Evolutionary conservation across 1,140 invertebrate genomes (phyloP).

Genomic region (Hetaerina americana): DNA sequence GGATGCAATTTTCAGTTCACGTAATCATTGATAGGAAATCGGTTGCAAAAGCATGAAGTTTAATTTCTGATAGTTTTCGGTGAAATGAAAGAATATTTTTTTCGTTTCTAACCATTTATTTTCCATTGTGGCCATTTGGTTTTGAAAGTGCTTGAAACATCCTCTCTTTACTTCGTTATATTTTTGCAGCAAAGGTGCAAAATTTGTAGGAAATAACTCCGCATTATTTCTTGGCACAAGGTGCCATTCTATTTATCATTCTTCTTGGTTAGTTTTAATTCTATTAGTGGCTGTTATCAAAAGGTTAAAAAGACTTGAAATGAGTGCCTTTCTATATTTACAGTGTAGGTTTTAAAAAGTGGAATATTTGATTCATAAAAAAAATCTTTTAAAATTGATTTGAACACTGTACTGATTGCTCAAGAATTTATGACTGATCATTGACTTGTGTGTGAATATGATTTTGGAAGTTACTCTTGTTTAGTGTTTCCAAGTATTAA

Average conservation of each 20-base stretch:
- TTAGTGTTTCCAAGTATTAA: not conserved
- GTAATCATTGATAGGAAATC: too few species aligned
- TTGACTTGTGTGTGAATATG: not conserved
- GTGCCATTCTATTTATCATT: not conserved
- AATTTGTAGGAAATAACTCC: too few species aligned
- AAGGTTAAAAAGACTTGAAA: not conserved
- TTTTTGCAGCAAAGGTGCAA: too few species aligned
- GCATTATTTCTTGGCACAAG: not conserved
- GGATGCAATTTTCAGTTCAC: too few species aligned
- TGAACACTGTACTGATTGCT: not conserved
- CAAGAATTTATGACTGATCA: not conserved
- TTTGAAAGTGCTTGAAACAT: too few species aligned
- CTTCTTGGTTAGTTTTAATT: not conserved
- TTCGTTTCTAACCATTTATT: too few species aligned
- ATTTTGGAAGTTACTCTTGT: not conserved
- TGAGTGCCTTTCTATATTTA: not conserved
- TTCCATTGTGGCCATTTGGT: too few species aligned
- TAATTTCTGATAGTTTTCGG: too few species aligned
- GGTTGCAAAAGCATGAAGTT: too few species aligned
- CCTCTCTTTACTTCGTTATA: too few species aligned
- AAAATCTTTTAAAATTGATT: not conserved
- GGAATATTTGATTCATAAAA: not conserved
- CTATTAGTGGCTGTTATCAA: not conserved
- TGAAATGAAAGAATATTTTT: too few species aligned
- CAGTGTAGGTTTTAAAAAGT: not conserved